Evolutionary conservation across 1,140 invertebrate genomes (phyloP), one percentile per base, ranked within the genome.

Genomic region (Lineus longissimus): DNA sequence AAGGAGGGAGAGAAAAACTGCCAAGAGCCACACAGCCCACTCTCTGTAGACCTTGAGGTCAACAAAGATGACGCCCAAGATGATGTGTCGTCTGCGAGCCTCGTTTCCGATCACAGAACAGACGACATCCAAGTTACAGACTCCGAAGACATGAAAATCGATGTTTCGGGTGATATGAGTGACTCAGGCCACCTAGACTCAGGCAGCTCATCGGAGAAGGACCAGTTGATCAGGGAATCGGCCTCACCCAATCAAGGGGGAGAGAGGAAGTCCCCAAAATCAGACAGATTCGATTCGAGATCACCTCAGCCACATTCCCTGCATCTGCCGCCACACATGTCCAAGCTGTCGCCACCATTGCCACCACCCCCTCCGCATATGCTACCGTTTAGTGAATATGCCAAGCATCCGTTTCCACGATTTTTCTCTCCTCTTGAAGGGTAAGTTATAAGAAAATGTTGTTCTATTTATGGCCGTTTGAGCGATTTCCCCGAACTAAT

Each of bases 371-470:
- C 33, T 36, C 33, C 33, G 33, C 33, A 36, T 7, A 36, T 36
- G 33, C 33, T 36, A 15, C 33, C 33, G 33, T 36, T 36, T 15
- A 36, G 33, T 36, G 57, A 57, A 57, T 62, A 27, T 61, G 63
- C 22, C 72, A 71, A 9, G 47, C 27, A 30, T 43, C 40, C 23
- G 27, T 27, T 25, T 29, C 60, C 17, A 61, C 23, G 27, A 2
- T 71, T 74, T 51, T 64, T 78, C 41, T 72, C 76, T 6, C 61
- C 71, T 45, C 61, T 76, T 30, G 76, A 78, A 41, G 71, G 74
- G 76, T 78, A 64, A 66, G 70, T 66, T 54, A 22, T 19, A 2
- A 36, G 56, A 25, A 4, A 23, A 51, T n/a, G 47, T 23, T n/a
- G n/a, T 51, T 36, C n/a, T n/a, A n/a, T n/a, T n/a, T n/a, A n/a